Evolutionary conservation across 2,113 vertebrate genomes (phyloP).

Genomic region (Cromileptes altivelis): DNA sequence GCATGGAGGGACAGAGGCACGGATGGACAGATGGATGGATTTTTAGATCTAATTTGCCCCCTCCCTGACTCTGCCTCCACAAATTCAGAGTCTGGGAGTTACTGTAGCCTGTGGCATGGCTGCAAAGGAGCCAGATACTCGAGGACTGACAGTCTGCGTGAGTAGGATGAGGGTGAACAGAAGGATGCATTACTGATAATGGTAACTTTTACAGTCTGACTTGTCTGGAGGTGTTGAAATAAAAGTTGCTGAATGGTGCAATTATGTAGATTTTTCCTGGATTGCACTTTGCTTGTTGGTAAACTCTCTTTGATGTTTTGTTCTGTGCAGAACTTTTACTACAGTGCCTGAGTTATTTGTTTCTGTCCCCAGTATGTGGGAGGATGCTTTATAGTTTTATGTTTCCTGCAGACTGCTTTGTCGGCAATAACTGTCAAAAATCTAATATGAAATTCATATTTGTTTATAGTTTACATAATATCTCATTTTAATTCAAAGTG

Average conservation of each 20-base stretch:
- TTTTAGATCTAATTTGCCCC: conserved; percentile 59
- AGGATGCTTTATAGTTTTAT: neutral
- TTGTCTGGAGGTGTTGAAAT: conserved; percentile 31
- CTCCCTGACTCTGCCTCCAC: conserved; percentile 47
- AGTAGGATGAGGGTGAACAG: conserved; percentile 39
- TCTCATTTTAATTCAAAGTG: neutral
- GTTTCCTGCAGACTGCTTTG: neutral
- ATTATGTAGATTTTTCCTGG: neutral
- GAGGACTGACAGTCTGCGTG: conserved; percentile 55
- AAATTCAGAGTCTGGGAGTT: conserved; percentile 39
- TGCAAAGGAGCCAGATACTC: conserved; percentile 46
- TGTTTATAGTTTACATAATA: neutral
- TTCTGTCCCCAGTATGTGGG: neutral
- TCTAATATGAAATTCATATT: neutral
- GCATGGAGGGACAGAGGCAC: conserved; percentile 30
- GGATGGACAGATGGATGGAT: conserved; percentile 60
- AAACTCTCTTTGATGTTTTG: conserved; percentile 3
- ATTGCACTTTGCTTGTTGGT: neutral
- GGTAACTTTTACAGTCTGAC: conserved; percentile 16
- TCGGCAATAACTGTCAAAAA: neutral
- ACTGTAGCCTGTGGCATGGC: conserved; percentile 45
- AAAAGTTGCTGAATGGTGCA: conserved; percentile 11
- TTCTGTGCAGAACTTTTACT: neutral
- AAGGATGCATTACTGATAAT: conserved; percentile 29
- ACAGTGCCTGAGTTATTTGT: neutral